These are phyloP conservation scores for Ellobium chinense DNA, from an alignment of 2,888 invertebrate genomes.

Conservation along the genomic window DNA sequence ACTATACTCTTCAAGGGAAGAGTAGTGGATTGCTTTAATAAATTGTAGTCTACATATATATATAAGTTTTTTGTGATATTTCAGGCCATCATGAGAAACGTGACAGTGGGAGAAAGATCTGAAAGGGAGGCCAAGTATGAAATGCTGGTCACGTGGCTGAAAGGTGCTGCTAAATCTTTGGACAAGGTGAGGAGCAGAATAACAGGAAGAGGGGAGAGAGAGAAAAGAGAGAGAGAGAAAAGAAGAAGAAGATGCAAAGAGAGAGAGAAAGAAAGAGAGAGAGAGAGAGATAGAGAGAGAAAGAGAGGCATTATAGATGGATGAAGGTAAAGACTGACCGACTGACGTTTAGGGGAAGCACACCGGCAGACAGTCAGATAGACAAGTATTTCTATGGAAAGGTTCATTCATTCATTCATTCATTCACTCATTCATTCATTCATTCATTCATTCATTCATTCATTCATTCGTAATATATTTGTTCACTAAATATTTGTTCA, in stretches of 20 bases:
- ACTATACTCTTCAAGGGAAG: no score
- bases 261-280: neutral
- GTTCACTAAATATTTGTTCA: no score
- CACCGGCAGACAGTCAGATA: no score
- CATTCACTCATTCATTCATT: no score
- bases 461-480: no score
- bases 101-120: slow-evolving; percentile 53
- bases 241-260: neutral
- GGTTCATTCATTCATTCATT: no score
- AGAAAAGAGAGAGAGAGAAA: neutral
- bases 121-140: slow-evolving; percentile 68
- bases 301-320: neutral
- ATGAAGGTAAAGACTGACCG: no score
- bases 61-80: neutral
- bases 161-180: slow-evolving; percentile 67
- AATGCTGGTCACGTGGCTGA: slow-evolving; percentile 76
- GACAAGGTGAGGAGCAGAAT: slow-evolving; percentile 65
- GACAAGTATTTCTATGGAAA: no score
- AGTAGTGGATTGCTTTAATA: no score
- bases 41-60: no score
- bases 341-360: no score
- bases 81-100: slow-evolving; percentile 60
- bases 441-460: no score
- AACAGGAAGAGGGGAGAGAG: neutral
- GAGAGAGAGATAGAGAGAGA: neutral